Base-by-base conservation (phyloP, 2,797 vertebrate species). In the Rhabdophis nuchalis region DNA sequence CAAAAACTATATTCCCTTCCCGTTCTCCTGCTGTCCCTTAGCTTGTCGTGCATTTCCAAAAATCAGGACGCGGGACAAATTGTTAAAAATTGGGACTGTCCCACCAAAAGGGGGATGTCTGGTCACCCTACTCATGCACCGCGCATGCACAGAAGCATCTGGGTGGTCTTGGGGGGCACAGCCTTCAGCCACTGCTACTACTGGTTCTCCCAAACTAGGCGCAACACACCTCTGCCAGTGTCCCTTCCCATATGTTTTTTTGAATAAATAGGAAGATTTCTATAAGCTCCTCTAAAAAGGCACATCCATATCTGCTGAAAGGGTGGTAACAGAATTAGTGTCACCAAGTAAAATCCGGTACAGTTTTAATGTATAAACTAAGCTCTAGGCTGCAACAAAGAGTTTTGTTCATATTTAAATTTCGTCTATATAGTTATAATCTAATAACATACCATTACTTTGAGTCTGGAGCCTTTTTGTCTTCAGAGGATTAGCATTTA, bases 401-500 rank as follows among this genome's bases (percentile, higher is more conserved):
- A 90, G 92, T 89, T 92, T 89, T 94, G 93, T 82, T 95, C 41
- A 72, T 92, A 94, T 93, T 93, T 92, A 16, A 94, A 93, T 86
- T 41, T 53, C 53, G 86, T 53, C 82, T 93, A 46, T 91, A 91
- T 54, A 72, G 57, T 32, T 92, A 86, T 95, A 94, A 95, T 94
- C 96, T 87, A 91, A 96, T 95, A 95, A 86, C 3, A 94, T 96
- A 91, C 95, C 13, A 50, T 57, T 13, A 57, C 36, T 58, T 56
- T 90, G 16, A 25, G 1, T 89, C 1, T 87, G 36, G 18, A 53
- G 86, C 94, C 87, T 54, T 27, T 88, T 11, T 58, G 0, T 91
- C 88, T 96, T 25, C 13, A 94, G 61, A 32, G 0, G 68, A 41
- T 54, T 53, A 92, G 87, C 23, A 95, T 96, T 90, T 58, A 90